Base-by-base conservation (phyloP, 2,113 vertebrate species). In the Abramis brama region DNA sequence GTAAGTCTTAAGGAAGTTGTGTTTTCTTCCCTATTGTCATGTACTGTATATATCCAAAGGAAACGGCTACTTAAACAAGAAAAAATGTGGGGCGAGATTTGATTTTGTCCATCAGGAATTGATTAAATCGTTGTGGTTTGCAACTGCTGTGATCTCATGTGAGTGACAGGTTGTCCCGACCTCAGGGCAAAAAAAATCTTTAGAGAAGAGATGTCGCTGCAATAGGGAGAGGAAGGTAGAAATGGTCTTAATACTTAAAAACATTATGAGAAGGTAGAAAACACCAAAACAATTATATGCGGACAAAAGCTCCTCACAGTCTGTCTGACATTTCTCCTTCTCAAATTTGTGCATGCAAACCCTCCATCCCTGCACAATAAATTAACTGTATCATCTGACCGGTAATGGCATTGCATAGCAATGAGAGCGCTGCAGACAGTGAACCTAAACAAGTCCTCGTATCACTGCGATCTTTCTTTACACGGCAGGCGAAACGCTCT, bases 381-480 rank as follows among this genome's bases (percentile, higher is more conserved):
- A 70, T 82, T 82, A 82, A 82, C 45, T 70, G 45, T 82, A 52
- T 50, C 80, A 70, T 82, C 64, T 55, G 64, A 81, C 59, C n/a
- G 39, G 57, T 66, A 81, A 81, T 81, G 60, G 59, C 43, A 11
- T 62, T 25, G 79, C 79, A 81, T 81, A 47, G 43, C 79, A 81
- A 81, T 81, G 79, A 66, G 60, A 21, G 79, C 1, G 9, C 80
- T 73, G 39, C 25, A 64, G 43, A 82, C 85, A 76, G 30, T 19
- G 45, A 52, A 82, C 43, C 73, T 82, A 30, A 86, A 86, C 57
- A 82, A 74, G 60, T 86, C 43, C 70, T 55, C 33, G 52, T 66
- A 66, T 86, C 80, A 4, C 73, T 25, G 30, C 13, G 9, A 76
- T 82, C 71, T 71, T 30, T 52, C 60, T 59, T 82, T 82, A 77